Evolutionary conservation across 2,113 vertebrate genomes (phyloP).

Genomic region (Etheostoma cragini): DNA sequence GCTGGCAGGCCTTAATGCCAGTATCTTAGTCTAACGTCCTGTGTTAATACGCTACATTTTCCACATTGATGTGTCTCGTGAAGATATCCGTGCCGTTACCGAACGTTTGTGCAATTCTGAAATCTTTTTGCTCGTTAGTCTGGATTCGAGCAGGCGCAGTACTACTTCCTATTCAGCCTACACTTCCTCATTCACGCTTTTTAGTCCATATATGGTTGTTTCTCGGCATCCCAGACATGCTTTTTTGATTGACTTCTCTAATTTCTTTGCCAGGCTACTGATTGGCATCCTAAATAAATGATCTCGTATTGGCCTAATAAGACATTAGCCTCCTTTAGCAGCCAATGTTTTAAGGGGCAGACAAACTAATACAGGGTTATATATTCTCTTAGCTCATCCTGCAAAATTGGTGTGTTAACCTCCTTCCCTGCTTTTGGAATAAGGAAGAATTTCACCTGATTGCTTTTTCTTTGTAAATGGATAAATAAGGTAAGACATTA

Average conservation of each 20-base stretch:
- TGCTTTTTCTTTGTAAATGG: neutral
- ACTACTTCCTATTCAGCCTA: conserved; percentile 88
- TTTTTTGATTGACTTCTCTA: conserved; percentile 58
- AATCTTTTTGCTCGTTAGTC: conserved; percentile 26
- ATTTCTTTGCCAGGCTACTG: neutral
- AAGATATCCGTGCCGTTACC: neutral
- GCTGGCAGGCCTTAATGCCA: no score
- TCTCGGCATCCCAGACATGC: conserved; percentile 56
- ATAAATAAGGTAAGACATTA: neutral
- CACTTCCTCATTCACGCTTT: conserved; percentile 94
- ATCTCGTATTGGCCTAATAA: neutral
- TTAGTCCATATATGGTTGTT: conserved; percentile 96
- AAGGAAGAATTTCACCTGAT: neutral
- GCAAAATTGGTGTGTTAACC: neutral
- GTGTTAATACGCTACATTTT: neutral
- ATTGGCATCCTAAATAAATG: neutral
- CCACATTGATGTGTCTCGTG: neutral
- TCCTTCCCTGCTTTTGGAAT: neutral
- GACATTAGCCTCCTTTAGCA: fast-evolving
- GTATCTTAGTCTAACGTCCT: fast-evolving
- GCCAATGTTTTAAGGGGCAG: neutral
- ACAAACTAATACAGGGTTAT: neutral
- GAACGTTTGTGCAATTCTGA: conserved; percentile 8
- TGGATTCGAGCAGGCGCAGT: conserved; percentile 87
- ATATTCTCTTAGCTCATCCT: neutral